phyloP scores from a whole-genome alignment of 2,888 invertebrate species.

The Steinernema hermaphroditum region DNA sequence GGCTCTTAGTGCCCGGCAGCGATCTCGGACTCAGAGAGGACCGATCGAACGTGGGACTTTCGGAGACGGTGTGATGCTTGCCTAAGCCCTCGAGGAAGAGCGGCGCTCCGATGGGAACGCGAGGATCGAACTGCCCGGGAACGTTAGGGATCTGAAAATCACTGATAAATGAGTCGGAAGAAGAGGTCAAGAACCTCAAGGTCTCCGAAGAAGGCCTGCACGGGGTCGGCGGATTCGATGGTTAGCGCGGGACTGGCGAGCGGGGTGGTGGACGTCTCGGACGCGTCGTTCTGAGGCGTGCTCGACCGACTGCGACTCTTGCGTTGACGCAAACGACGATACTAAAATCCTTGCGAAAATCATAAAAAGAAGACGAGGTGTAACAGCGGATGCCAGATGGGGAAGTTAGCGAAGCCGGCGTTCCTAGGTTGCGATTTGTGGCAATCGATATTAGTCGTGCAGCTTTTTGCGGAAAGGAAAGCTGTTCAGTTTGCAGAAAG shows the following conservation, averaged over 20 bases:
- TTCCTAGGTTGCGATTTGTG: background rate
- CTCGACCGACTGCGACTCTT: slow-evolving; percentile 42
- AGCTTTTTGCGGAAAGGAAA: too few relatives aligned
- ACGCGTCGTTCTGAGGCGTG: slow-evolving; percentile 42
- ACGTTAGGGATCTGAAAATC: slow-evolving; percentile 34
- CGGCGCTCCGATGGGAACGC: slow-evolving; percentile 61
- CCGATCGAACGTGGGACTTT: slow-evolving; percentile 29
- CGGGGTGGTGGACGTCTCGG: slow-evolving; percentile 41
- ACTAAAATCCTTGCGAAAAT: slow-evolving; percentile 24
- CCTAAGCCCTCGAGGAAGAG: slow-evolving; percentile 60
- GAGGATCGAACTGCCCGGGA: slow-evolving; percentile 50
- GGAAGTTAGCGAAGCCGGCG: background rate
- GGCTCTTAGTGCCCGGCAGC: slow-evolving; percentile 59
- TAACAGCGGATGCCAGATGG: slow-evolving; percentile 13
- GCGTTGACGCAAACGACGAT: slow-evolving; percentile 32
- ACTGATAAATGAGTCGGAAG: too few relatives aligned
- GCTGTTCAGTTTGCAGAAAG: too few relatives aligned
- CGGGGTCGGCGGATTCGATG: slow-evolving; percentile 41
- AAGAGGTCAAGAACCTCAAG: slow-evolving; percentile 25
- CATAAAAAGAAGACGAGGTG: slow-evolving; percentile 12
- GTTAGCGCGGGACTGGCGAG: slow-evolving; percentile 49
- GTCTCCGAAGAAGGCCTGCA: slow-evolving; percentile 41
- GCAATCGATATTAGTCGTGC: too few relatives aligned
- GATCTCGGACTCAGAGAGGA: slow-evolving; percentile 44
- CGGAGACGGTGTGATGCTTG: slow-evolving; percentile 38